Base-by-base conservation (phyloP, 35 echinoderm and acorn worm genomes). In the Apostichopus japonicus region DNA sequence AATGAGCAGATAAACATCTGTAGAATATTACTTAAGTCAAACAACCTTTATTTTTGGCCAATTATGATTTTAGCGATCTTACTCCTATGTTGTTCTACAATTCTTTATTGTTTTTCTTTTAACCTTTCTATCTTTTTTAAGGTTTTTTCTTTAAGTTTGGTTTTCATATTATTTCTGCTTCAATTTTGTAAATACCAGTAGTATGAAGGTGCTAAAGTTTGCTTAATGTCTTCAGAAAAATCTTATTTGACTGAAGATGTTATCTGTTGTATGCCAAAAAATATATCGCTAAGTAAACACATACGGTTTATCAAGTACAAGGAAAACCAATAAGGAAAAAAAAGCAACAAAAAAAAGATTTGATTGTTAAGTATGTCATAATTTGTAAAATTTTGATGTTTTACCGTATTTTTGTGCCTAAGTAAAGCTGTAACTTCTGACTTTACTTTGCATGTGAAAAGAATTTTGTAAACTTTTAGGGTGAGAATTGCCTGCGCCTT, bases 391-490 rank as follows among this genome's bases (percentile, higher is more conserved):
- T 83, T 54, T 83, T 83, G 80, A 83, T 83, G 44, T 54, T 83
- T 83, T 55, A 83, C 19, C 56, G 80, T 83, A 83, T 80, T 83
- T 17, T 83, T 83, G 80, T 83, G 80, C 80, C 80, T 83, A 83
- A 8, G 52, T 56, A 83, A 83, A 83, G 44, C 80, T 80, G 22
- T 55, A n/a, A 83, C 13, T 10, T 10, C 21, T 83, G 80, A 22
- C 13, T 83, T 83, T 83, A 83, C 80, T 83, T 83, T 83, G 80
- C 80, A 83, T 83, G 80, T 83, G 33, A 83, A 83, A 55, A 55
- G 52, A 55, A 56, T 83, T 75, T 75, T 75, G 71, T 75, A 75
- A 75, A 75, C 80, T 83, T 54, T 83, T 21, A 83, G 17, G 80
- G 80, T 55, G 55, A 56, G 52, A 83, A 21, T 83, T 83, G 80